Evolutionary conservation across 2,888 invertebrate species (phyloP).

Genomic region (Tinea semifulvella): DNA sequence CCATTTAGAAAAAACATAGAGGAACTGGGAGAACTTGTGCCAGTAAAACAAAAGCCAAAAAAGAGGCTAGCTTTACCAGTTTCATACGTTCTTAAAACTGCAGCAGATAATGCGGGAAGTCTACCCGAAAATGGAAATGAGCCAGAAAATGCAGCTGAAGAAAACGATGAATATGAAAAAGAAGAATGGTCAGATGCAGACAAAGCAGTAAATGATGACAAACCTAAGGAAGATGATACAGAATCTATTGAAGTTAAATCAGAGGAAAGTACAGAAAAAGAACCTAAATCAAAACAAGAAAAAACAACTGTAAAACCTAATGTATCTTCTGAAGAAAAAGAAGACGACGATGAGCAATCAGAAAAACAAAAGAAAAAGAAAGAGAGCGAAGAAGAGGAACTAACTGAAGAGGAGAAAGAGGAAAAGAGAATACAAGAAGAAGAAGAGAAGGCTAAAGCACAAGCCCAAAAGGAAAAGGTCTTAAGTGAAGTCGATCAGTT

Average conservation of each 20-base stretch:
- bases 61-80: constrained; percentile 48
- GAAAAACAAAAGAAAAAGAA: neutral
- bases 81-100: constrained; percentile 41
- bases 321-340: constrained; percentile 13
- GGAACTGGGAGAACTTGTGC: constrained; percentile 44
- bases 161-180: constrained; percentile 49
- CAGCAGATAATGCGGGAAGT: constrained; percentile 32
- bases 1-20: constrained; percentile 54
- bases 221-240: neutral
- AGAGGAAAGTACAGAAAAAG: constrained; percentile 21
- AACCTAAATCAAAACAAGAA: constrained; percentile 8
- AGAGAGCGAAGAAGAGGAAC: constrained; percentile 15
- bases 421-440: constrained; percentile 19
- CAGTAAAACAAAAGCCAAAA: constrained; percentile 30
- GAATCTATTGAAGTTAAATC: constrained; percentile 13
- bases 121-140: constrained; percentile 33
- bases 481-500: constrained; percentile 47
- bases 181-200: constrained; percentile 49
- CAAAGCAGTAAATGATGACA: neutral
- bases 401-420: constrained; percentile 20
- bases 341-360: neutral
- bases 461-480: constrained; percentile 44
- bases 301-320: neutral
- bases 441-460: constrained; percentile 17
- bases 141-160: constrained; percentile 41